A percentile compares a stretch with the other conserved stretches of the same genome.
These are phyloP conservation scores for Gobio occitaniae DNA, from an alignment of 2,797 vertebrate species.

Conservation along the genomic window DNA sequence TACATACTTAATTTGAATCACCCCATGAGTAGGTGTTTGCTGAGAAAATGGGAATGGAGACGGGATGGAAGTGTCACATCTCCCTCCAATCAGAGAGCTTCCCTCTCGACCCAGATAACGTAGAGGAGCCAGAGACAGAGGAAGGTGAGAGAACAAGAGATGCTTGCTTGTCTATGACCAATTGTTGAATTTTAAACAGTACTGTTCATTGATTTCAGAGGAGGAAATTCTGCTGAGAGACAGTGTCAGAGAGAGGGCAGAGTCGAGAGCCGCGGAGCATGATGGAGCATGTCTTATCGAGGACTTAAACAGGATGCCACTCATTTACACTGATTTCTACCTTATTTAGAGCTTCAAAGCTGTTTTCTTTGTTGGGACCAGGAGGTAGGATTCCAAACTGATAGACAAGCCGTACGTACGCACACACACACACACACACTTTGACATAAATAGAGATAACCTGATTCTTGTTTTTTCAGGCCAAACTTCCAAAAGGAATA, in stretches of 20 bases:
- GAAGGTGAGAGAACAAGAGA: slow-evolving; percentile 23
- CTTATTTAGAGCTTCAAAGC: slow-evolving; percentile 9
- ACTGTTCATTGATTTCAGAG: slow-evolving; percentile 17
- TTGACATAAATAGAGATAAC: not conserved
- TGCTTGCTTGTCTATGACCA: not conserved
- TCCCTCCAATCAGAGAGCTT: slow-evolving; percentile 62
- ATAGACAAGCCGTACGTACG: not conserved
- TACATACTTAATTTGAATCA: not conserved
- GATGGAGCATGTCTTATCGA: slow-evolving; percentile 55
- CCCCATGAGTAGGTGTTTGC: slow-evolving; percentile 55
- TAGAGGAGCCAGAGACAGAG: slow-evolving; percentile 22
- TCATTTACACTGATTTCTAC: slow-evolving; percentile 13
- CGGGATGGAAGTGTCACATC: slow-evolving; percentile 59
- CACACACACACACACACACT: not conserved
- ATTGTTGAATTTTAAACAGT: not conserved
- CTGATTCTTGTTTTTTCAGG: slow-evolving; percentile 51
- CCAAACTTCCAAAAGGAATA: slow-evolving; percentile 63
- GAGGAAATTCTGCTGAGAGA: slow-evolving; percentile 44
- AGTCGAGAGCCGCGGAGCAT: slow-evolving; percentile 44
- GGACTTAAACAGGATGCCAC: slow-evolving; percentile 59
- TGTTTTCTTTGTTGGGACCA: not conserved
- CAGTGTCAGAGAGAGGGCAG: slow-evolving; percentile 29
- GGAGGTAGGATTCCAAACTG: not conserved
- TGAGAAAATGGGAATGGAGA: slow-evolving; percentile 62
- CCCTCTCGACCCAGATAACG: slow-evolving; percentile 44